phyloP scores from a whole-genome alignment of 2,113 vertebrate species.

The Eubucco bourcierii region DNA sequence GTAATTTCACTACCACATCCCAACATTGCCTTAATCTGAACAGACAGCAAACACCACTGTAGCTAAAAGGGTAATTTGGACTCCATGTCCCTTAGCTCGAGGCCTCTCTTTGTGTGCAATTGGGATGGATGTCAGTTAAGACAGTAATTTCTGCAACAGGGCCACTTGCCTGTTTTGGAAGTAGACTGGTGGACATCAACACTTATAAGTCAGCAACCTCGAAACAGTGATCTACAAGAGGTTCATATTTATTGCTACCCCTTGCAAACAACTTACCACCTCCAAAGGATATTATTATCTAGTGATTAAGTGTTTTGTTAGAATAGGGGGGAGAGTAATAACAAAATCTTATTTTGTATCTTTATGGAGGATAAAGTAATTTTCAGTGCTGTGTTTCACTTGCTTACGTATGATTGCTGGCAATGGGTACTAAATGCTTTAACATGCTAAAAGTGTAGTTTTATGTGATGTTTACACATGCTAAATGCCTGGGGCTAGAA shows the following conservation, averaged over 20 bases:
- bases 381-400: neutral
- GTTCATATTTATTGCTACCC: neutral
- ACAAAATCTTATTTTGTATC: neutral
- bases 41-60: conserved; percentile 6
- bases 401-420: neutral
- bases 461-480: neutral
- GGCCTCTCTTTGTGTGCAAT: neutral
- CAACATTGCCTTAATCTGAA: neutral
- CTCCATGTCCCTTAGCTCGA: neutral
- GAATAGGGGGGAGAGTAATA: neutral
- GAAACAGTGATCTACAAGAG: neutral
- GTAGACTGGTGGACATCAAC: neutral
- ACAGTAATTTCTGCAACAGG: neutral
- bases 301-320: neutral
- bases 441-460: neutral
- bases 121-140: neutral
- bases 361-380: neutral
- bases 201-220: neutral
- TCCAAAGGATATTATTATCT: neutral
- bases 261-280: neutral
- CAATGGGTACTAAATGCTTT: neutral
- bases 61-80: neutral
- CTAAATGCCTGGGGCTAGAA: neutral
- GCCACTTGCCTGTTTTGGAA: neutral
- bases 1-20: conserved; percentile 16